Evolutionary conservation across 2,888 invertebrate species (phyloP).

Genomic region (Agonopterix arenella): DNA sequence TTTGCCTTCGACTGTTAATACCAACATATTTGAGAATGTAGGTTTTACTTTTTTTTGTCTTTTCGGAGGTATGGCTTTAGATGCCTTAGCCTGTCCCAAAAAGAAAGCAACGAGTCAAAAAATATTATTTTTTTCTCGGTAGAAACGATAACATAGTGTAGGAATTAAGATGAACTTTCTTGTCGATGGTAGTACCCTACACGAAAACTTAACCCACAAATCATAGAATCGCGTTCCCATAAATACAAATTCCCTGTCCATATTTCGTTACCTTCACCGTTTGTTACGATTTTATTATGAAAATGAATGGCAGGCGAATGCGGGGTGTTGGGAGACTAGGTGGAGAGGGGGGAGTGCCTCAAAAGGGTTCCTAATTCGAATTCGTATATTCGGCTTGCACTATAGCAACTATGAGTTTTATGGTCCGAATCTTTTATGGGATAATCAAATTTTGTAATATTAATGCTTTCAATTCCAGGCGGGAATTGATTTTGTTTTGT

Average conservation of each 20-base stretch:
- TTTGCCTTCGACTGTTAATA: too few species aligned
- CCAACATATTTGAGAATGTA: too few species aligned
- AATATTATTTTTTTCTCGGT: too few species aligned
- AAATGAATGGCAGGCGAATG: conserved; percentile 68
- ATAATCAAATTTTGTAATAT: conserved; percentile 77
- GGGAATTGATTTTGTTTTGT: conserved; percentile 48
- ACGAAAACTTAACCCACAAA: conserved; percentile 35
- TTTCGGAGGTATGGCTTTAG: too few species aligned
- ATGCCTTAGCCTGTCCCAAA: too few species aligned
- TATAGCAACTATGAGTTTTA: conserved; percentile 69
- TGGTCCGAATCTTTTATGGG: conserved; percentile 74
- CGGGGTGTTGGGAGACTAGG: conserved; percentile 26
- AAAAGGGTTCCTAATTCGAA: conserved; percentile 76
- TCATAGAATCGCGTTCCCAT: conserved; percentile 59
- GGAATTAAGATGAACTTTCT: too few species aligned
- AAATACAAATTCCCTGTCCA: conserved; percentile 70
- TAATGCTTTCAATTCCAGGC: conserved; percentile 65
- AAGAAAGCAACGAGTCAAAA: too few species aligned
- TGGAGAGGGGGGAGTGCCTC: conserved; percentile 20
- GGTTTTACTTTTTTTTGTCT: too few species aligned
- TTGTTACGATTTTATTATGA: conserved; percentile 77
- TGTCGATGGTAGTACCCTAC: too few species aligned
- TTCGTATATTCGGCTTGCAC: conserved; percentile 67
- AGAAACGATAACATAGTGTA: too few species aligned
- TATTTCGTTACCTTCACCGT: conserved; percentile 74